Evolutionary conservation across 2,113 vertebrate species (phyloP).

Genomic region (cattle (Bos taurus)): DNA sequence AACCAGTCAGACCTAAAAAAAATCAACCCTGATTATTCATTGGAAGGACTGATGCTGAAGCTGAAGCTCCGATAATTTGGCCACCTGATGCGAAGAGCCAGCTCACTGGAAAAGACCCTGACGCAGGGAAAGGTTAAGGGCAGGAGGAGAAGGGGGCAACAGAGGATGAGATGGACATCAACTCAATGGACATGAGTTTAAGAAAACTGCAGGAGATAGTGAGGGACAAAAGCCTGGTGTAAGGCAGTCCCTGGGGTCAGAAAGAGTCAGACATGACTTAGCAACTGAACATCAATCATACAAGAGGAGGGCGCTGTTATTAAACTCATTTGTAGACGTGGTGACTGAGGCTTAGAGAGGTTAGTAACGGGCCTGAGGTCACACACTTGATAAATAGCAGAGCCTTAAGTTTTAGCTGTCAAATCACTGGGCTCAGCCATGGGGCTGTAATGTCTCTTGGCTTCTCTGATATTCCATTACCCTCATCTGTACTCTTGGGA

Average conservation of each 20-base stretch:
- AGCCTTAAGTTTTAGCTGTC: background rate
- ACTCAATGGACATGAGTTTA: background rate
- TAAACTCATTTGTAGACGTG: background rate
- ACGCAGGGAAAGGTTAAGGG: background rate
- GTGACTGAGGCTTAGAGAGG: background rate
- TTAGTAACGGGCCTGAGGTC: background rate
- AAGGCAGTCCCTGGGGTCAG: background rate
- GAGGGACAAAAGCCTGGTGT: background rate
- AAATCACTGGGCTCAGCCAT: background rate
- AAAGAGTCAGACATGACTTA: background rate
- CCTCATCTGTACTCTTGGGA: background rate
- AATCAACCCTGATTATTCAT: background rate
- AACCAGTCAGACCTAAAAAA: background rate
- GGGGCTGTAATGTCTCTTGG: background rate
- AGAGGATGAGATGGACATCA: background rate
- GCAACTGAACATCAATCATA: background rate
- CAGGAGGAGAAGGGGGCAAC: background rate
- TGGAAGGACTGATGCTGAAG: background rate
- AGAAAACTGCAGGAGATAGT: background rate
- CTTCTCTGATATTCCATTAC: background rate
- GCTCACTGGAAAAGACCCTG: background rate
- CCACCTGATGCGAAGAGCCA: background rate
- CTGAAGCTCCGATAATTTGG: background rate
- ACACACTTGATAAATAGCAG: background rate
- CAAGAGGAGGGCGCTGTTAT: rapidly evolving